phyloP scores from a whole-genome alignment of 92 coral and sea anemone species.

The Desmophyllum pertusum region DNA sequence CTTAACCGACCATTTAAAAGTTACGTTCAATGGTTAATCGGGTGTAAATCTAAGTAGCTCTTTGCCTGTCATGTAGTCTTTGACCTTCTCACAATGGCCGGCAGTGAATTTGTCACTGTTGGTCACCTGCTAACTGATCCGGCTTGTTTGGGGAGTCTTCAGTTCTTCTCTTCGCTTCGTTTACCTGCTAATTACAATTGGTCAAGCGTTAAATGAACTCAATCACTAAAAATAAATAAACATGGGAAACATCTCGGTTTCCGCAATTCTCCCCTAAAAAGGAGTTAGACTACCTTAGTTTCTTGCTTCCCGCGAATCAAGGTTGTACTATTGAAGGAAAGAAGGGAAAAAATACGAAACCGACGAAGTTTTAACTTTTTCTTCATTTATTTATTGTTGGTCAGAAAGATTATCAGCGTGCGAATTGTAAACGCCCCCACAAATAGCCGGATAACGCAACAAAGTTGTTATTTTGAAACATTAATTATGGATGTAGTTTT shows the following conservation, averaged over 20 bases:
- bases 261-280: background rate
- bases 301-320: background rate
- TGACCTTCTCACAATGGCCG: background rate
- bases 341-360: background rate
- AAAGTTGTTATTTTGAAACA: background rate
- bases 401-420: background rate
- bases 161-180: background rate
- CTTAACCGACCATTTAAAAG: background rate
- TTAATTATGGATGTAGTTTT: slow-evolving; percentile 11
- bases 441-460: slow-evolving; percentile 11
- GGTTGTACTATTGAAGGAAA: background rate
- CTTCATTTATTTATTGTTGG: background rate
- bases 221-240: background rate
- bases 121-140: background rate
- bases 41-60: no score
- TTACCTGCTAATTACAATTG: background rate
- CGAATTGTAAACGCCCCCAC: background rate
- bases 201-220: slow-evolving; percentile 8
- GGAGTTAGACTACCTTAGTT: background rate
- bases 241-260: background rate
- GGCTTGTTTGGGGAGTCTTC: background rate
- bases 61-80: no score
- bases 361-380: background rate
- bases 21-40: no score
- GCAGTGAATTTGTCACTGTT: background rate